These are phyloP conservation scores for Hypena proboscidalis DNA, from an alignment of 2,888 invertebrate species.

Conservation along the genomic window DNA sequence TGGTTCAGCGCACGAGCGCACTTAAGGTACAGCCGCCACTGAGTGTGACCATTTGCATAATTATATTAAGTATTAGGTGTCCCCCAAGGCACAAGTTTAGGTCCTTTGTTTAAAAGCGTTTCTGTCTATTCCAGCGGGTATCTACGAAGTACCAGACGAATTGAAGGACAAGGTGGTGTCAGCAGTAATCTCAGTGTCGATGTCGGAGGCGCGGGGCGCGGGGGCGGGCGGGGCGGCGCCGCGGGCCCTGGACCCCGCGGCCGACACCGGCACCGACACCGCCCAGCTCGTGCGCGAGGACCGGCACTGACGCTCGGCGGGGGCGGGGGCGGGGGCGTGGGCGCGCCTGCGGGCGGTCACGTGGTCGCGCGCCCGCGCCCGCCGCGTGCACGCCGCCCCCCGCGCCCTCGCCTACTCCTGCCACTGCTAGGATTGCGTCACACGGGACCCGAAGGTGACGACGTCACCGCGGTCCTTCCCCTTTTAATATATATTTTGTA, in stretches of 20 bases:
- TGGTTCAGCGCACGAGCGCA: no score
- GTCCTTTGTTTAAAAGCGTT: neutral
- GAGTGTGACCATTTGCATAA: neutral
- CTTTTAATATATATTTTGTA: slow-evolving; percentile 31
- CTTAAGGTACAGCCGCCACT: no score
- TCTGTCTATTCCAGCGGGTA: slow-evolving; percentile 78
- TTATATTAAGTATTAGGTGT: neutral
- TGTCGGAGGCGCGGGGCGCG: slow-evolving; percentile 91
- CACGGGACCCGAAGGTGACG: no score
- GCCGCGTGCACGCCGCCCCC: slow-evolving; percentile 19
- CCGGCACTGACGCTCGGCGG: slow-evolving; percentile 71
- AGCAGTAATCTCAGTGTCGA: slow-evolving; percentile 92
- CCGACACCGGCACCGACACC: slow-evolving; percentile 96
- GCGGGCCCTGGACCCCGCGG: slow-evolving; percentile 93
- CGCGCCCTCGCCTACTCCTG: no score
- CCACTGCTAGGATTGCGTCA: no score
- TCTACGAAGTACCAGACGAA: slow-evolving; percentile 93
- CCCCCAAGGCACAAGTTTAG: neutral
- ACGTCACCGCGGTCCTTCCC: no score
- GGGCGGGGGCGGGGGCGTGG: slow-evolving; percentile 54
- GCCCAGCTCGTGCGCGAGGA: slow-evolving; percentile 96
- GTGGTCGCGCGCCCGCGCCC: slow-evolving; percentile 21
- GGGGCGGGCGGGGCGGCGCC: slow-evolving; percentile 79
- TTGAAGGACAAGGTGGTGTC: slow-evolving; percentile 89
- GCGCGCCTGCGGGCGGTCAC: slow-evolving; percentile 22